Evolutionary conservation across 2,888 invertebrate species (phyloP), one percentile per base, ranked within the genome.

Genomic region (Leptinotarsa haldemani): DNA sequence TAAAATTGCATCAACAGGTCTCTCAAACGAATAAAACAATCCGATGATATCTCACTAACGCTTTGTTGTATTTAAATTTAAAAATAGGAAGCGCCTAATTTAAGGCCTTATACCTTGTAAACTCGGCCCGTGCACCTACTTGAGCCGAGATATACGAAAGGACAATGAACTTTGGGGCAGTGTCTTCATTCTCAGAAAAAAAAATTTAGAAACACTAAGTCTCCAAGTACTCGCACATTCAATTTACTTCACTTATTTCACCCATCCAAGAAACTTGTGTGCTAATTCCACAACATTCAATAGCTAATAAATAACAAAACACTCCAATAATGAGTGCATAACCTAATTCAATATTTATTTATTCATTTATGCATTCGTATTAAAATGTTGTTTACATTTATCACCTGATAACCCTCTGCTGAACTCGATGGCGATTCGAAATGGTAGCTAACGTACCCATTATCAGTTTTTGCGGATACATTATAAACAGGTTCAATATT

Each of bases 401-500:
- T 61, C 61, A 61, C 61, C 61, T 61, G 61, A 61, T 61, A 61
- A 61, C 61, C 61, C 61, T 40, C 40, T 30, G 61, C 61, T 61
- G 53, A 70, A 53, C 64, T 63, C n/a, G 20, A 52, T 63, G 69
- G 46, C 53, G 56, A 46, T 73, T 63, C 12, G 48, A 47, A 73
- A 64, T 65, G 73, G 72, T 68, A 67, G 53, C 64, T 68, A 64
- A 67, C 56, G 15, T 48, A 65, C 2, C 48, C 25, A 61, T 73
- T 73, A 73, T 73, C 73, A 65, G n/a, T 64, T 47, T 67, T 52
- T 61, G 25, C 30, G 48, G 73, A 65, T 73, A 69, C 69, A 73
- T 73, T 65, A 56, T 73, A 73, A 69, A 52, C 63, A 65, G 73
- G 73, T 73, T 73, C 73, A 73, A 53, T 73, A 73, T 69, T 65